Evolutionary conservation across 1,140 invertebrate species (phyloP).

Genomic region (Aphis craccivora): DNA sequence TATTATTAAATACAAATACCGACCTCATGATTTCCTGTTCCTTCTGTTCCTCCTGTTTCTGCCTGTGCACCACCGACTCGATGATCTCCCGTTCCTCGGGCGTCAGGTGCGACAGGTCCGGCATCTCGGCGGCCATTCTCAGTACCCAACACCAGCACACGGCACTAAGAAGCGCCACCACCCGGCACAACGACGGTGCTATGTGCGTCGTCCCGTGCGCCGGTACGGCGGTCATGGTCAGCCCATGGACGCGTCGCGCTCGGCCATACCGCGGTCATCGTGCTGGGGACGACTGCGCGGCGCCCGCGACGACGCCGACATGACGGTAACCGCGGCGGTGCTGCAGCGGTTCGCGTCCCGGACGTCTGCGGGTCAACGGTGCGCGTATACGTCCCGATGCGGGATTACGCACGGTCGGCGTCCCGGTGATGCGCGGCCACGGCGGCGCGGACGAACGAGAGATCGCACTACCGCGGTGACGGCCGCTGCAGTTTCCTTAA

Average conservation of each 20-base stretch:
- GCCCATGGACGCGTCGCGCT: constrained; percentile 57
- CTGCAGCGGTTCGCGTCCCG: neutral
- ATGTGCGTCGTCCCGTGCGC: constrained; percentile 57
- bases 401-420: neutral
- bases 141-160: constrained; percentile 53
- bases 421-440: neutral
- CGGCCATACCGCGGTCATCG: constrained; percentile 52
- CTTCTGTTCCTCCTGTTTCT: constrained; percentile 94
- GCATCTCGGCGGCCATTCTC: constrained; percentile 72
- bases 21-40: constrained; percentile 95
- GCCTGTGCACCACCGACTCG: constrained; percentile 93
- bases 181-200: constrained; percentile 58
- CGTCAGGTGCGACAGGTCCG: constrained; percentile 97
- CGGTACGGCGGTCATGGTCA: constrained; percentile 55
- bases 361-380: neutral
- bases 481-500: no score
- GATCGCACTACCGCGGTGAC: neutral
- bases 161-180: constrained; percentile 56
- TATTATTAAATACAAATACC: constrained; percentile 62
- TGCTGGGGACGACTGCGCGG: neutral
- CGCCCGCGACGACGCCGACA: constrained; percentile 35
- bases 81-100: constrained; percentile 97
- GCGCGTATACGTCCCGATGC: neutral
- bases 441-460: neutral
- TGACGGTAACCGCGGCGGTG: neutral